These are phyloP conservation scores for Zaprionus tsacasi DNA, from an alignment of 1,140 invertebrate species.

Conservation along the genomic window DNA sequence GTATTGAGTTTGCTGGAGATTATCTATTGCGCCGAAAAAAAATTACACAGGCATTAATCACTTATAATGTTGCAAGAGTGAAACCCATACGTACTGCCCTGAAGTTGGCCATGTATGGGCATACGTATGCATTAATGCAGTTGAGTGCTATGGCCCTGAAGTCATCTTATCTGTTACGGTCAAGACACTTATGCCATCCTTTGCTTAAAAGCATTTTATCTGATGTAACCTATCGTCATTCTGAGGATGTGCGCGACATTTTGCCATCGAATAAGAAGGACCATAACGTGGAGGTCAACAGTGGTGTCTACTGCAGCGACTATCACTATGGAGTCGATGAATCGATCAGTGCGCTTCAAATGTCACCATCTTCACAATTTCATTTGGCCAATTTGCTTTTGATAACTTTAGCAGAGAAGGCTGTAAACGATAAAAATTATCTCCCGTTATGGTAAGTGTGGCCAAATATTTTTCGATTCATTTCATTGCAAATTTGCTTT, in stretches of 20 bases:
- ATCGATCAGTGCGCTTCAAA: constrained; percentile 75
- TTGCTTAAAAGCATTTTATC: constrained; percentile 64
- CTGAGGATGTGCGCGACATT: constrained; percentile 73
- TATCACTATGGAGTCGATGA: constrained; percentile 80
- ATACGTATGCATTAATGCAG: constrained; percentile 88
- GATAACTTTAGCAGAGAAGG: constrained; percentile 78
- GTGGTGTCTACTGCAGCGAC: constrained; percentile 69
- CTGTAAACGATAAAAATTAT: constrained; percentile 83
- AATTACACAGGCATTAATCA: constrained; percentile 88
- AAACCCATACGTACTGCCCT: constrained; percentile 89
- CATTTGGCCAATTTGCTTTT: constrained; percentile 83
- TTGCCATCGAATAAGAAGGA: constrained; percentile 44
- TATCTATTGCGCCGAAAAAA: constrained; percentile 87
- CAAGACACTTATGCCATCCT: constrained; percentile 63
- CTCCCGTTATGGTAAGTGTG: constrained; percentile 74
- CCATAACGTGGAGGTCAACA: constrained; percentile 49
- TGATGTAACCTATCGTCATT: constrained; percentile 76
- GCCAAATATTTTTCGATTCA: no score
- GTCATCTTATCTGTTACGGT: constrained; percentile 71
- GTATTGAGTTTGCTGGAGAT: constrained; percentile 91
- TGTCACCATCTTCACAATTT: constrained; percentile 83
- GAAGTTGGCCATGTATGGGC: constrained; percentile 90
- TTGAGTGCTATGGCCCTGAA: constrained; percentile 81
- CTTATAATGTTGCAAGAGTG: constrained; percentile 90
- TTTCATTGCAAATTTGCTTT: not conserved